phyloP scores from a whole-genome alignment of 2,113 vertebrate genomes.

The Smithornis capensis region DNA sequence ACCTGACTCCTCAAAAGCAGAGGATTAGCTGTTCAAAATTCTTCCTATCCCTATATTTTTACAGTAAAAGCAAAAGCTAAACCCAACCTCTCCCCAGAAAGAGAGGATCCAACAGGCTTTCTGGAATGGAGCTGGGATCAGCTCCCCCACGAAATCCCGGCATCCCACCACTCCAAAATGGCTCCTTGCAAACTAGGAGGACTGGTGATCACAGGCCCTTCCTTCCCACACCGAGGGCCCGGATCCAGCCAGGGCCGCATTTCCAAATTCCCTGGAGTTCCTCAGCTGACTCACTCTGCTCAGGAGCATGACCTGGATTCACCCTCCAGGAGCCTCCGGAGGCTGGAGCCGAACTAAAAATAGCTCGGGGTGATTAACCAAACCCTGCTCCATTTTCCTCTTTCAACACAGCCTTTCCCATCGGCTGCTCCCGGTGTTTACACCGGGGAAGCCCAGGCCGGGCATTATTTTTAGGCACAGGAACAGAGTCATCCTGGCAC shows the following conservation, averaged over 20 bases:
- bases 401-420: slow-evolving; percentile 31
- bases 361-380: slow-evolving; percentile 47
- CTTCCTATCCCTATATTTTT: not conserved
- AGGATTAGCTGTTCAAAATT: not conserved
- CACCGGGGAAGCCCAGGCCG: slow-evolving; percentile 23
- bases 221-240: not conserved
- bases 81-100: not conserved
- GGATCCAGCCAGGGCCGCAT: not conserved
- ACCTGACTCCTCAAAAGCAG: not conserved
- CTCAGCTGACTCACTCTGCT: slow-evolving; percentile 37
- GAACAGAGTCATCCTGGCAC: slow-evolving; percentile 28
- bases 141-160: not conserved
- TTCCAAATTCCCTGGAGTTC: slow-evolving; percentile 29
- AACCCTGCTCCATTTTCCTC: slow-evolving; percentile 30
- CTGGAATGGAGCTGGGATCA: not conserved
- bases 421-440: slow-evolving; percentile 50
- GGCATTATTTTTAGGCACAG: slow-evolving; percentile 57
- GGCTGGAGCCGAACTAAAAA: slow-evolving; percentile 53
- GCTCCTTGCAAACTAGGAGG: not conserved
- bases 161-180: not conserved
- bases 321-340: slow-evolving; percentile 44
- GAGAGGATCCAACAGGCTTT: not conserved
- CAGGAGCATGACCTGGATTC: slow-evolving; percentile 45
- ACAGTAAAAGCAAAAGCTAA: not conserved
- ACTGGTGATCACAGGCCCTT: not conserved